Conservation (phyloP, 2,888 invertebrate genomes). For the Blomia tropicalis region DNA sequence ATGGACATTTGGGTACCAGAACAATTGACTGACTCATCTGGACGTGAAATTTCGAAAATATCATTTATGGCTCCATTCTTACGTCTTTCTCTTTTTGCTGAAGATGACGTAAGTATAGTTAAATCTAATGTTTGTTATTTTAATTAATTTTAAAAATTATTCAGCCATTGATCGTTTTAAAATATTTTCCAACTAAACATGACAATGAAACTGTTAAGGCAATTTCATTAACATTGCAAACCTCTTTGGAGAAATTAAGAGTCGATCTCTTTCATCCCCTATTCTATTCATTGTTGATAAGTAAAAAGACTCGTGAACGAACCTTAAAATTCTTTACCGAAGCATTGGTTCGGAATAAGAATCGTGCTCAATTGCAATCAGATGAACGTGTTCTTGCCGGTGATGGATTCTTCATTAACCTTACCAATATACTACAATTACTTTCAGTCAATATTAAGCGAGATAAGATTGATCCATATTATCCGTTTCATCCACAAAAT, state of each 20-base stretch:
- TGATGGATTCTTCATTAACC: constrained; percentile 88
- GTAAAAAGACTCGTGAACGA: constrained; percentile 58
- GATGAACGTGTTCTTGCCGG: constrained; percentile 72
- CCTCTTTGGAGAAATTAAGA: constrained; percentile 52
- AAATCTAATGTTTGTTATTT: constrained; percentile 13
- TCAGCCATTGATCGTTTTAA: constrained; percentile 53
- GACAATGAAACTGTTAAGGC: constrained; percentile 32
- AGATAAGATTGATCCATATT: constrained; percentile 68
- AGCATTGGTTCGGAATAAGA: constrained; percentile 61
- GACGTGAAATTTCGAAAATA: constrained; percentile 66
- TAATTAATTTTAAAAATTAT: constrained; percentile 3
- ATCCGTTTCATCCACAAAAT: constrained; percentile 59
- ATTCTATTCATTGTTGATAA: constrained; percentile 64
- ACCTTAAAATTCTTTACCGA: constrained; percentile 63
- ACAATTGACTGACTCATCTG: constrained; percentile 55
- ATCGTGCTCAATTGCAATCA: constrained; percentile 57
- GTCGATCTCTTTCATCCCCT: constrained; percentile 49
- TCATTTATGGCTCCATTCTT: constrained; percentile 83
- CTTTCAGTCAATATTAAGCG: constrained; percentile 71
- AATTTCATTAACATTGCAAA: constrained; percentile 52
- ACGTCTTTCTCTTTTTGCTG: constrained; percentile 74
- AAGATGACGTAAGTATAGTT: constrained; percentile 52
- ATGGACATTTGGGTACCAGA: constrained; percentile 55
- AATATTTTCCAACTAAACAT: constrained; percentile 36
- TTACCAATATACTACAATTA: constrained; percentile 74